Percentiles rank a stretch among this genome's conserved stretches.
Evolutionary conservation across 2,113 vertebrate genomes (phyloP).

Genomic region (Hipposideros armiger): DNA sequence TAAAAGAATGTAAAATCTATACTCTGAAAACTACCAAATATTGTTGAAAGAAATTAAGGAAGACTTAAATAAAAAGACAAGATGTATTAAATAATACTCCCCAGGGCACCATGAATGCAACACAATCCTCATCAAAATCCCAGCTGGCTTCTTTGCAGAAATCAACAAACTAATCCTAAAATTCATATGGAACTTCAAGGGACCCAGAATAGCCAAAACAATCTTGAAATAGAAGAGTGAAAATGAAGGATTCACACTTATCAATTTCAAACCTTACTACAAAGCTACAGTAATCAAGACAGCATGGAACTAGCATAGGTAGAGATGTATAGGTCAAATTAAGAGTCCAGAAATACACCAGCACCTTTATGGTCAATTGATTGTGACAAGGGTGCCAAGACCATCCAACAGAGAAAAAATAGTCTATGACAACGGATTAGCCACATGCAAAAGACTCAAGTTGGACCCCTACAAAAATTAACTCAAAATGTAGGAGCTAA

Average conservation of each 20-base stretch:
- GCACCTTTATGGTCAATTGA: not conserved
- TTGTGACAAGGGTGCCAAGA: not conserved
- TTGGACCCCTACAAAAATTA: no score
- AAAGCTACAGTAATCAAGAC: not conserved
- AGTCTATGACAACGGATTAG: not conserved
- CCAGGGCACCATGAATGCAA: not conserved
- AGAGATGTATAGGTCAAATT: not conserved
- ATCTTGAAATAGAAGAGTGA: not conserved
- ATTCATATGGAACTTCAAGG: not conserved
- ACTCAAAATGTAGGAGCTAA: no score
- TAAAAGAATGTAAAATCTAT: not conserved
- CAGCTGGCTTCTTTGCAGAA: conserved; percentile 7
- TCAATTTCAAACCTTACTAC: not conserved
- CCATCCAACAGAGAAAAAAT: not conserved
- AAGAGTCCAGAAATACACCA: not conserved
- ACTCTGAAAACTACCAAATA: conserved; percentile 31
- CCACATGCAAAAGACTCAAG: no score
- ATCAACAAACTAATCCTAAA: not conserved
- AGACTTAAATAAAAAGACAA: not conserved
- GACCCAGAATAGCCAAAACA: not conserved
- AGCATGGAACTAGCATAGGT: not conserved
- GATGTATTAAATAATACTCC: not conserved
- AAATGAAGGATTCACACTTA: not conserved
- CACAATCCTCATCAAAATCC: not conserved
- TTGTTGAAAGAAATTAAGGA: conserved; percentile 13